A percentile compares a stretch with the other conserved stretches of the same genome.
Conservation (phyloP, 1,140 invertebrate species). For the Paracyclopina nana region DNA sequence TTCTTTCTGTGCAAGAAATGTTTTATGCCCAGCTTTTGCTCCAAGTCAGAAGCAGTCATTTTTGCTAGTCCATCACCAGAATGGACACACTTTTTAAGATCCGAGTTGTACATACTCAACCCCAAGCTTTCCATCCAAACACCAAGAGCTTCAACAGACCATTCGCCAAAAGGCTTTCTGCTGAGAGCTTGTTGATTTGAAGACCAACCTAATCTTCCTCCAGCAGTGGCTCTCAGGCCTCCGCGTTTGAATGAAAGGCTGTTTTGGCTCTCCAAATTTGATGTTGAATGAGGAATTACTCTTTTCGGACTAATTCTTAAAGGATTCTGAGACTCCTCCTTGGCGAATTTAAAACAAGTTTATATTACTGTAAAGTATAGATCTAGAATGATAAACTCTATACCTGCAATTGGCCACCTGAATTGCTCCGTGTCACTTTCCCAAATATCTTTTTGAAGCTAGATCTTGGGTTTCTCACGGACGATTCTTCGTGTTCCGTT, state of each 20-base stretch:
- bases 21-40: slow-evolving; percentile 25
- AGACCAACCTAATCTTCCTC: slow-evolving; percentile 48
- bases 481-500: not conserved
- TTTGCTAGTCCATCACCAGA: slow-evolving; percentile 58
- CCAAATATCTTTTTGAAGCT: slow-evolving; percentile 41
- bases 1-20: slow-evolving; percentile 79
- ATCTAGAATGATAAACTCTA: no score
- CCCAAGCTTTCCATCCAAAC: slow-evolving; percentile 73
- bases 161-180: slow-evolving; percentile 35
- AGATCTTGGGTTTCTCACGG: not conserved
- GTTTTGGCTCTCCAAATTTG: slow-evolving; percentile 21
- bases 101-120: slow-evolving; percentile 54
- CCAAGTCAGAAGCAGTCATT: slow-evolving; percentile 25
- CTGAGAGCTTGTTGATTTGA: slow-evolving; percentile 8
- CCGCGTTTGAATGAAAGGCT: slow-evolving; percentile 41
- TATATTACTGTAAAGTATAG: no score
- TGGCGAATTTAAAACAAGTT: no score
- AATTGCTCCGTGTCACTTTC: slow-evolving; percentile 45
- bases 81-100: slow-evolving; percentile 58
- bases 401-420: slow-evolving; percentile 44
- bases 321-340: no score
- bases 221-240: slow-evolving; percentile 50
- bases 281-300: no score
- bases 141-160: slow-evolving; percentile 60
- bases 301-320: no score